Evolutionary conservation across 2,113 vertebrate genomes (phyloP), one percentile per base, ranked within the genome.

Genomic region (Vulpes vulpes): DNA sequence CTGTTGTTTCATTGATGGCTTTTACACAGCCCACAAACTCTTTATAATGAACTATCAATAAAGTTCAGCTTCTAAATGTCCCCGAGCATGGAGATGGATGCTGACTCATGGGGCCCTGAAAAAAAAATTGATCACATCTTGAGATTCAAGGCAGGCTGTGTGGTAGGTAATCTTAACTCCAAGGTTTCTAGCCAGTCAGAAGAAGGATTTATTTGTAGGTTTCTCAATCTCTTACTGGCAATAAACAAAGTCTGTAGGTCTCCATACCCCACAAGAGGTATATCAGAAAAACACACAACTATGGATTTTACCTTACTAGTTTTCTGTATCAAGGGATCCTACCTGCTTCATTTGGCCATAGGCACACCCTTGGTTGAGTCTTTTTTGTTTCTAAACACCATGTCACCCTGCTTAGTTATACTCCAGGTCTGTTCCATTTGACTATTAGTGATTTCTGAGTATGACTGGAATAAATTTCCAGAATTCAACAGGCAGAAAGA

Each of bases 11-110:
- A 81, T 35, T 53, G 51, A 93, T 49, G 73, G 23, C 43, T 93
- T 87, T 94, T 76, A 80, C 64, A 95, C 69, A 93, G 67, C 25
- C 59, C 76, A 94, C 64, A 76, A 80, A 83, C 88, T 86, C 90
- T 86, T 91, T 79, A 76, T 64, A 60, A 35, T 43, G 83, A 96
- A 49, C 57, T 87, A 49, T 80, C 67, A 80, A 62, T 92, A 96
- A 87, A 89, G 23, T 19, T 96, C 51, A 57, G 35, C 27, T 93
- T 96, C n/a, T 89, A 86, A 67, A 71, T 87, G 30, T 69, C 53
- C 60, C 67, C 60, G 43, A 79, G 25, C 59, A 9, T 51, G 27
- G 14, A 15, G 1, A 53, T 43, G 14, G 79, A 69, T n/a, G 4
- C 53, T 69, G 38, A 96, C 17, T 4, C 79, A 67, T 6, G 27